These are phyloP conservation scores for Stictonetta naevosa DNA, from an alignment of 2,113 vertebrate genomes.

Conservation along the genomic window DNA sequence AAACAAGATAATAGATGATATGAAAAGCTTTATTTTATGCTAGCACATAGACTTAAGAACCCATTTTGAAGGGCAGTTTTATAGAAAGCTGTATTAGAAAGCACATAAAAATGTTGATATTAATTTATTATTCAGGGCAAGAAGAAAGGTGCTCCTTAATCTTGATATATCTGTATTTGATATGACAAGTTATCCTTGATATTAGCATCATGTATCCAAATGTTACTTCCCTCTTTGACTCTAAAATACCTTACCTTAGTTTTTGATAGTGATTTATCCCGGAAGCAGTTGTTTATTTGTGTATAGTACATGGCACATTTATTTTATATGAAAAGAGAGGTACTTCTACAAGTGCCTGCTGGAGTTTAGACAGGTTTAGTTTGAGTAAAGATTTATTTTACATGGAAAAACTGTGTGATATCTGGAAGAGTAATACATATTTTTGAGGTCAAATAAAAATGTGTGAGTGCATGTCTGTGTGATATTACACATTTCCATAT, in stretches of 20 bases:
- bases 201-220: slow-evolving; percentile 8
- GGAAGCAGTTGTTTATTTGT: not conserved
- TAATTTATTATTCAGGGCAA: slow-evolving; percentile 39
- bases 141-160: slow-evolving; percentile 20
- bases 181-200: slow-evolving; percentile 31
- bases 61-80: not conserved
- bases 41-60: not conserved
- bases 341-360: not conserved
- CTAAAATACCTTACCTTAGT: not conserved
- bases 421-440: not conserved
- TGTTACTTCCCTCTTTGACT: slow-evolving; percentile 7
- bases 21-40: slow-evolving; percentile 41
- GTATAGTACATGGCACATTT: not conserved
- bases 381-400: not conserved
- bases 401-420: not conserved
- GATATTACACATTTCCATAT: not conserved
- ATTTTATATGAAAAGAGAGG: not conserved
- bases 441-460: not conserved
- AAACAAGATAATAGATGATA: slow-evolving; percentile 47
- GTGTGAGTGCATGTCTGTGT: not conserved
- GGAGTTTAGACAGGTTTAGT: not conserved
- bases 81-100: slow-evolving; percentile 31
- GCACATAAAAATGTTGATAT: not conserved
- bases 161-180: slow-evolving; percentile 11
- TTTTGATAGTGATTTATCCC: not conserved